phyloP scores from a whole-genome alignment of 2,113 vertebrate genomes.

The Myotis yumanensis region DNA sequence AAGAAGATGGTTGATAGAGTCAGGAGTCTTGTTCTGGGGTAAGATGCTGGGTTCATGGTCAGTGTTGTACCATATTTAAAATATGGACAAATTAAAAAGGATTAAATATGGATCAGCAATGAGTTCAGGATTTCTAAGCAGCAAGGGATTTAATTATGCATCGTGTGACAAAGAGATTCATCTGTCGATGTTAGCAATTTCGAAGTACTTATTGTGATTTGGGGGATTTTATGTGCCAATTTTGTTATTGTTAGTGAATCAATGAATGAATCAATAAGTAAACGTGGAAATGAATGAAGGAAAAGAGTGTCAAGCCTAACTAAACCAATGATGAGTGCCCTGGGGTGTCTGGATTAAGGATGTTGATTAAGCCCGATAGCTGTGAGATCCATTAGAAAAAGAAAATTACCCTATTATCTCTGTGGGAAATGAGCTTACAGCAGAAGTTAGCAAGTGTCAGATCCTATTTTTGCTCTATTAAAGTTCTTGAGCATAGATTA shows the following conservation, averaged over 20 bases:
- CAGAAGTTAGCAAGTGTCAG: not conserved
- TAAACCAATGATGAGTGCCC: not conserved
- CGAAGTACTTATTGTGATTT: not conserved
- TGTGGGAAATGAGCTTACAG: not conserved
- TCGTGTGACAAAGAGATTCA: not conserved
- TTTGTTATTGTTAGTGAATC: not conserved
- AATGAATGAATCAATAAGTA: not conserved
- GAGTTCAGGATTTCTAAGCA: not conserved
- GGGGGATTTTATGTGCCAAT: not conserved
- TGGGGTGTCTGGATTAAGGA: not conserved
- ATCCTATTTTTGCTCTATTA: not conserved
- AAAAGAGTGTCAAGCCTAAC: no score
- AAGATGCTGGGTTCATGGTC: not conserved
- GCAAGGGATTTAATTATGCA: not conserved
- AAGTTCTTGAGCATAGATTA: not conserved
- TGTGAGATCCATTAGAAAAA: not conserved
- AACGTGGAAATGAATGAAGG: not conserved
- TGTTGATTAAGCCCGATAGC: not conserved
- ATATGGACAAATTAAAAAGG: not conserved
- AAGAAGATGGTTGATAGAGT: no score
- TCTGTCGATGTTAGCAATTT: not conserved
- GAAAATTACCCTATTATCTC: not conserved
- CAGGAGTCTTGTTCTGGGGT: not conserved
- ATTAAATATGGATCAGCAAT: no score
- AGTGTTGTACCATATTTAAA: not conserved